A percentile compares a stretch with the other conserved stretches of the same genome.
These are phyloP conservation scores for Lasius fuliginosus DNA, from an alignment of 2,888 invertebrate genomes.

Conservation along the genomic window DNA sequence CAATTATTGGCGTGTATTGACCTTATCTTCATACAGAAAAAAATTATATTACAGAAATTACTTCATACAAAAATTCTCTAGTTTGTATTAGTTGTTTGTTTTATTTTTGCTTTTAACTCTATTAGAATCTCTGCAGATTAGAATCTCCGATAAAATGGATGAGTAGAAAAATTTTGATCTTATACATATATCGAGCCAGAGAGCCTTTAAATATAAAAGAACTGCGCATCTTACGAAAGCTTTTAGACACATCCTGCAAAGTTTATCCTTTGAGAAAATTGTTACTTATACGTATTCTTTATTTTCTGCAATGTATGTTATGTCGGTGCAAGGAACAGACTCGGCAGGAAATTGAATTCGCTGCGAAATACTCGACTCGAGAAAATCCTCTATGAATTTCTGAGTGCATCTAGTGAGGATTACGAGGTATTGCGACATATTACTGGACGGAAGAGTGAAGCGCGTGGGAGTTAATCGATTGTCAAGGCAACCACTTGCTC, in stretches of 20 bases:
- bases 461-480: constrained; percentile 25
- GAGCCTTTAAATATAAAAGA: constrained; percentile 33
- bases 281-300: constrained; percentile 59
- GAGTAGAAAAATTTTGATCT: not conserved
- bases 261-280: constrained; percentile 47
- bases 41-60: not conserved
- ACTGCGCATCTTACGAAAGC: constrained; percentile 17
- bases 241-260: constrained; percentile 20
- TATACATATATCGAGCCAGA: not conserved
- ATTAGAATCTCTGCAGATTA: not conserved
- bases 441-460: not conserved
- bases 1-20: no score
- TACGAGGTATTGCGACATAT: constrained; percentile 43
- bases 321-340: constrained; percentile 21
- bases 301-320: constrained; percentile 37
- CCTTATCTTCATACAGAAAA: not conserved
- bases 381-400: constrained; percentile 59
- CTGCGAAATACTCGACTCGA: constrained; percentile 49
- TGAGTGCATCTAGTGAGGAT: constrained; percentile 51
- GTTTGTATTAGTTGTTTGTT: not conserved
- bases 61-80: not conserved
- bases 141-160: not conserved
- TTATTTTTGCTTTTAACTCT: not conserved
- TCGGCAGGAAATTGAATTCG: constrained; percentile 61
- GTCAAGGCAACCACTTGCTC: constrained; percentile 2